phyloP scores from a whole-genome alignment of 2,797 vertebrate species.

The Onychomys arenicola region DNA sequence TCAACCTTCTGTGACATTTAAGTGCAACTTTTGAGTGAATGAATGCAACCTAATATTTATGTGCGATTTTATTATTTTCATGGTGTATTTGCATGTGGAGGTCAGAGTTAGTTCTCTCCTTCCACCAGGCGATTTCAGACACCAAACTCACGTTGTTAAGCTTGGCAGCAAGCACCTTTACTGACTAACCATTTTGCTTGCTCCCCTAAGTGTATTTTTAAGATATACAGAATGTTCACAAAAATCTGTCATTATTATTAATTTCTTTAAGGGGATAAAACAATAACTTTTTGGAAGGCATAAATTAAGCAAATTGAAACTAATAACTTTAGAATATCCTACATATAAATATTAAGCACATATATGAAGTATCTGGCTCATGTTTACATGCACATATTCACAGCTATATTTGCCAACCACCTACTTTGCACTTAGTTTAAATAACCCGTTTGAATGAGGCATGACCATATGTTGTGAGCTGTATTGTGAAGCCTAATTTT shows the following conservation, averaged over 20 bases:
- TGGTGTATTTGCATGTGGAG: not conserved
- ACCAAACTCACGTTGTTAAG: not conserved
- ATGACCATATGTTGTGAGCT: not conserved
- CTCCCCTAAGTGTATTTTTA: not conserved
- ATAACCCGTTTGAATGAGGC: not conserved
- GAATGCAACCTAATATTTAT: not conserved
- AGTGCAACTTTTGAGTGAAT: not conserved
- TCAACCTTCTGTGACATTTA: not conserved
- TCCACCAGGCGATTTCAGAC: not conserved
- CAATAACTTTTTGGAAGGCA: not conserved
- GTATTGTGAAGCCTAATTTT: not conserved
- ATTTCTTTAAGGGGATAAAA: not conserved
- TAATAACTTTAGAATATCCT: not conserved
- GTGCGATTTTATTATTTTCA: not conserved
- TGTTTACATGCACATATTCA: not conserved
- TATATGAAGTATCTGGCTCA: not conserved
- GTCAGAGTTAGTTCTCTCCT: not conserved
- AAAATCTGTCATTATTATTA: not conserved
- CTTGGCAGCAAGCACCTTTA: not conserved
- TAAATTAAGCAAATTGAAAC: slow-evolving; percentile 13
- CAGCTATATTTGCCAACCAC: not conserved
- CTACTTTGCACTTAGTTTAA: not conserved
- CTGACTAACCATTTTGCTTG: not conserved
- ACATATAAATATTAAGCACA: too few relatives aligned
- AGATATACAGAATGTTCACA: not conserved